A percentile compares a stretch with the other conserved stretches of the same genome.
Conservation (phyloP, 2,797 vertebrate genomes). For the Hippoglossus hippoglossus region DNA sequence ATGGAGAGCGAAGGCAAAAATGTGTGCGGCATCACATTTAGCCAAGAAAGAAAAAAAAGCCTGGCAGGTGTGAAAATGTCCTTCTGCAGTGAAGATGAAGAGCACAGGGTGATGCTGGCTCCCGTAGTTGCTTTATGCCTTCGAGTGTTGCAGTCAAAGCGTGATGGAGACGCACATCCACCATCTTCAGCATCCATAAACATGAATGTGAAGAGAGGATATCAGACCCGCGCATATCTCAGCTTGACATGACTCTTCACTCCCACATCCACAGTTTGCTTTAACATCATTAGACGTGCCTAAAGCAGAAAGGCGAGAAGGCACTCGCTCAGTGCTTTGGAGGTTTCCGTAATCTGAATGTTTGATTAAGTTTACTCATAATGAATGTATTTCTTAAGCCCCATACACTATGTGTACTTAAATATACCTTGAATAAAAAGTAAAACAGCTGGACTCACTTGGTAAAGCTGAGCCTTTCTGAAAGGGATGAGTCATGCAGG, state of each 20-base stretch:
- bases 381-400: no score
- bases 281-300: not conserved
- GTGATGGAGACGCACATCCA: slow-evolving; percentile 38
- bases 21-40: slow-evolving; percentile 53
- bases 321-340: no score
- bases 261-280: not conserved
- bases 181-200: slow-evolving; percentile 43
- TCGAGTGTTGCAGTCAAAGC: slow-evolving; percentile 35
- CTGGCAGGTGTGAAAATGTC: slow-evolving; percentile 48
- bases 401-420: no score
- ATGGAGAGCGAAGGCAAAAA: slow-evolving; percentile 26
- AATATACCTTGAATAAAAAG: not conserved
- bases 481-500: not conserved
- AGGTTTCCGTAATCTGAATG: not conserved
- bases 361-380: not conserved
- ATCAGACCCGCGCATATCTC: slow-evolving; percentile 9
- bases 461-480: not conserved
- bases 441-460: not conserved
- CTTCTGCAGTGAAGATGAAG: slow-evolving; percentile 57
- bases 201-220: slow-evolving; percentile 10
- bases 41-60: slow-evolving; percentile 35
- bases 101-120: slow-evolving; percentile 33
- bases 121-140: slow-evolving; percentile 10
- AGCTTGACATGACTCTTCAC: not conserved
- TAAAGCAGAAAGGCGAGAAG: not conserved